Conservation (phyloP, 1,140 invertebrate genomes). For the Yoshiicerus persimilis region DNA sequence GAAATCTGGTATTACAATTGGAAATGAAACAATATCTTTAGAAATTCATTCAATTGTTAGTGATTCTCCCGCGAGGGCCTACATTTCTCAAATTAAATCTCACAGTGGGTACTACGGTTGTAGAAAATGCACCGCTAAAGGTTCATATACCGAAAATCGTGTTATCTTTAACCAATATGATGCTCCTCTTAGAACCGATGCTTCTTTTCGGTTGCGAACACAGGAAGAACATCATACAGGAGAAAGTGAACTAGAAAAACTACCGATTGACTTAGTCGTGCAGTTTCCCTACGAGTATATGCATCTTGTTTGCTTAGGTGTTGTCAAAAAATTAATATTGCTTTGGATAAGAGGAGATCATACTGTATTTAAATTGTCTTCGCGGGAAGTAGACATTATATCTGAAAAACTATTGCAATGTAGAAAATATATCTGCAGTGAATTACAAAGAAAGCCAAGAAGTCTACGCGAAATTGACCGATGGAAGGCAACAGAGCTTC, state of each 20-base stretch:
- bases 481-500: neutral
- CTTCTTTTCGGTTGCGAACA: neutral
- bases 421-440: neutral
- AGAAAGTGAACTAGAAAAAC: neutral
- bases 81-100: conserved; percentile 50
- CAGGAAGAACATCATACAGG: neutral
- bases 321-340: neutral
- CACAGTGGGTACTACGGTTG: conserved; percentile 51
- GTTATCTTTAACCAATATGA: neutral
- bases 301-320: neutral
- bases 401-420: neutral
- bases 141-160: neutral
- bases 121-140: conserved; percentile 46
- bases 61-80: conserved; percentile 52
- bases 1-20: conserved; percentile 31
- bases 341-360: neutral
- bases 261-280: neutral
- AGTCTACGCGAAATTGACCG: neutral
- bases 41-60: conserved; percentile 49
- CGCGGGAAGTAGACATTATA: neutral
- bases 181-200: neutral
- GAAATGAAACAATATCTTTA: conserved; percentile 27
- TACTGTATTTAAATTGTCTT: neutral
- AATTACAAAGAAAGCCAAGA: neutral
- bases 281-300: neutral